A percentile compares a stretch with the other conserved stretches of the same genome.
phyloP scores from a whole-genome alignment of 2,888 invertebrate genomes.

The Phytoseiulus persimilis region DNA sequence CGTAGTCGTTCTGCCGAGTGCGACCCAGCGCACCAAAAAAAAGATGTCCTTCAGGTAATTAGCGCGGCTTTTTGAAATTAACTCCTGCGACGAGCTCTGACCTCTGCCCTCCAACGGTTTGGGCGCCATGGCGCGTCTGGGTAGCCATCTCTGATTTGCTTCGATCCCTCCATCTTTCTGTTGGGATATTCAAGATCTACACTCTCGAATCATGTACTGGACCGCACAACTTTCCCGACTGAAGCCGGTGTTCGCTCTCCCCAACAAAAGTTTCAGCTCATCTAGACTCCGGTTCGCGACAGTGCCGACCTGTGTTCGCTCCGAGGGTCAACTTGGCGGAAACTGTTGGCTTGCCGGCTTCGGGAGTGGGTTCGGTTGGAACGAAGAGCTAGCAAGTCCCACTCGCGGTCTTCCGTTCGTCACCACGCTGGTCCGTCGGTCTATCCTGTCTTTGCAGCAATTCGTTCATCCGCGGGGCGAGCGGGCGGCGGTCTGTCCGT shows the following conservation, averaged over 20 bases:
- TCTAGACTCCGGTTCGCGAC: too few species aligned
- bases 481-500: neutral
- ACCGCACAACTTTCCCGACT: too few species aligned
- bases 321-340: neutral
- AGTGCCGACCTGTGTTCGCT: neutral
- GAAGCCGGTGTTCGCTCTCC: too few species aligned
- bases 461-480: neutral
- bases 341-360: neutral
- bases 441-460: neutral
- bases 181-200: too few species aligned
- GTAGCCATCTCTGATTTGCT: too few species aligned
- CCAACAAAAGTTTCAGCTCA: too few species aligned
- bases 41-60: neutral
- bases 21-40: neutral
- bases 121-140: neutral
- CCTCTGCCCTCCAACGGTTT: neutral
- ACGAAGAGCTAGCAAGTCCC: neutral
- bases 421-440: neutral
- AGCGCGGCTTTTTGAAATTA: neutral
- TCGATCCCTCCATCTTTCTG: too few species aligned
- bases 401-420: neutral
- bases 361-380: neutral
- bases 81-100: neutral
- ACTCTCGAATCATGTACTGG: too few species aligned
- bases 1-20: neutral